Evolutionary conservation across 2,113 vertebrate genomes (phyloP).

Genomic region (Progne subis): DNA sequence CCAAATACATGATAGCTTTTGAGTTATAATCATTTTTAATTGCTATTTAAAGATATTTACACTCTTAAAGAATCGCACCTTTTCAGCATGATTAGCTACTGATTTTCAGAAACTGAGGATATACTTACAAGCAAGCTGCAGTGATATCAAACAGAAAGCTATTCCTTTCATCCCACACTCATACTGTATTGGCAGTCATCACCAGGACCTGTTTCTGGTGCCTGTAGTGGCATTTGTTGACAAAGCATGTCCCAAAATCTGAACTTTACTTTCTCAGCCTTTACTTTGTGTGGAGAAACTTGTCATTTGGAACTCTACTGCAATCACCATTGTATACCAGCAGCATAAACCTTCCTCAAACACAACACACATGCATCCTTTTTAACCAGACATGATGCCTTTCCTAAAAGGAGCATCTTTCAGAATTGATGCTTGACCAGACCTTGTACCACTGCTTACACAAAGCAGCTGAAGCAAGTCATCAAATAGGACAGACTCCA

Average conservation of each 20-base stretch:
- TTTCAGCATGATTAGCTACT: slow-evolving; percentile 20
- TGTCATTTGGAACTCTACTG: background rate
- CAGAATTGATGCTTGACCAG: background rate
- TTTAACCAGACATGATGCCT: background rate
- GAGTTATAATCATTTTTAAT: slow-evolving; percentile 19
- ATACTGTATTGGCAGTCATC: background rate
- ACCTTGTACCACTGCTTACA: background rate
- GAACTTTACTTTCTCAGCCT: background rate
- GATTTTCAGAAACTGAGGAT: background rate
- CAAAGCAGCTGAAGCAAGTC: background rate
- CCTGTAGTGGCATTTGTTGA: background rate
- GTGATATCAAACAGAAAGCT: background rate
- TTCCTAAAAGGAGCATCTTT: background rate
- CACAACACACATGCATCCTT: background rate
- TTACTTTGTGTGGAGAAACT: background rate
- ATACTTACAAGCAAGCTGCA: background rate
- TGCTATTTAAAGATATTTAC: slow-evolving; percentile 32
- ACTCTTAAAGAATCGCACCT: background rate
- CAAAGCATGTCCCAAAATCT: background rate
- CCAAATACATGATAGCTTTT: background rate
- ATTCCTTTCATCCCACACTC: background rate
- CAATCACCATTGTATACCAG: background rate
- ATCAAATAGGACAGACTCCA: background rate
- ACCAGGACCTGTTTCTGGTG: background rate
- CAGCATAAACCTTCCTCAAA: background rate